Conservation (phyloP, 2,888 invertebrate species). For the Melanargia galathea region DNA sequence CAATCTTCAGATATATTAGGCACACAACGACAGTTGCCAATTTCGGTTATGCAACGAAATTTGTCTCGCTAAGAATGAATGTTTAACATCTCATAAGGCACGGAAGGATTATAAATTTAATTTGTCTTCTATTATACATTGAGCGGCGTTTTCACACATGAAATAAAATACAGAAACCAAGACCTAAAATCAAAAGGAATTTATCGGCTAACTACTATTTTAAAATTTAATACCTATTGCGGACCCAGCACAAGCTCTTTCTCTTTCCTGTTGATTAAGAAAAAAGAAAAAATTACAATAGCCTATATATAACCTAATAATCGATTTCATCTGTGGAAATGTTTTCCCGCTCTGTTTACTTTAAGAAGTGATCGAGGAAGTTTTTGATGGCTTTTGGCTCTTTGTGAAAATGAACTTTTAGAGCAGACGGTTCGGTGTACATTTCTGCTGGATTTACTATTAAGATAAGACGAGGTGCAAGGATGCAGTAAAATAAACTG, state of each 20-base stretch:
- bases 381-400: background rate
- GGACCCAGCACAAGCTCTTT: background rate
- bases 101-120: background rate
- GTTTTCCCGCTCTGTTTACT: background rate
- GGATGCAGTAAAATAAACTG: constrained; percentile 14
- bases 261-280: background rate
- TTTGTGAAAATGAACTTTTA: background rate
- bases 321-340: constrained; percentile 12
- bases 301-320: background rate
- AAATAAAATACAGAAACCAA: background rate
- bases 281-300: background rate
- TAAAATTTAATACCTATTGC: background rate
- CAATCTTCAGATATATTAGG: constrained; percentile 30
- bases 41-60: background rate
- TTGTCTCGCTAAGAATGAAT: constrained; percentile 6
- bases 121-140: constrained; percentile 9
- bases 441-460: constrained; percentile 1
- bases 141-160: constrained; percentile 20
- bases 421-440: background rate
- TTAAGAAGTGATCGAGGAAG: background rate
- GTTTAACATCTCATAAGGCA: constrained; percentile 9
- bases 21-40: background rate
- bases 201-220: background rate
- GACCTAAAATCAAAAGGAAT: too few species aligned
- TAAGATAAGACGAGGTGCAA: background rate